Conservation (phyloP, 2,113 vertebrate genomes). For the Melospiza georgiana region DNA sequence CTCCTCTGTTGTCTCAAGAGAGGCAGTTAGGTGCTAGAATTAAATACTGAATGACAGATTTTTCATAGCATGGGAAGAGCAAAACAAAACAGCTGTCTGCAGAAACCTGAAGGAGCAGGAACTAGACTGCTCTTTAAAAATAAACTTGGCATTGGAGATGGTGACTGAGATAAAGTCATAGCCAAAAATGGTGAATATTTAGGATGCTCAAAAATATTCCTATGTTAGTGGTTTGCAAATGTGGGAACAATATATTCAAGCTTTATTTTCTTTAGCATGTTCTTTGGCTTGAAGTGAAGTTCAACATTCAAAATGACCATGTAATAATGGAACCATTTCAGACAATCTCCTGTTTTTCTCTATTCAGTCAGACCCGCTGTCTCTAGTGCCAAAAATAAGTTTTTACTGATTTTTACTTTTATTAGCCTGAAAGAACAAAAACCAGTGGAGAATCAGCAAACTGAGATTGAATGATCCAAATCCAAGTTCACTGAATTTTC, state of each 20-base stretch:
- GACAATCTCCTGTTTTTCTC: slow-evolving; percentile 31
- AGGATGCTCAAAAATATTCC: slow-evolving; percentile 58
- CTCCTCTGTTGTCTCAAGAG: slow-evolving; percentile 58
- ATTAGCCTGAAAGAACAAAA: not conserved
- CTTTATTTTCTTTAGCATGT: slow-evolving; percentile 66
- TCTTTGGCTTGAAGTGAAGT: slow-evolving; percentile 56
- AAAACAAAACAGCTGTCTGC: slow-evolving; percentile 64
- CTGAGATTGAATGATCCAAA: not conserved
- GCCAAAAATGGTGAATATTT: slow-evolving; percentile 64
- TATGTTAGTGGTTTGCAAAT: slow-evolving; percentile 71
- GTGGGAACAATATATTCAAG: slow-evolving; percentile 63
- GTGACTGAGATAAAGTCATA: slow-evolving; percentile 62
- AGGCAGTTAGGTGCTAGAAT: slow-evolving; percentile 60
- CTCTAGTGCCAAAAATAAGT: slow-evolving; percentile 34
- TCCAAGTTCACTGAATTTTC: not conserved
- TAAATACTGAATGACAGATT: slow-evolving; percentile 59
- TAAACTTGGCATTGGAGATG: slow-evolving; percentile 65
- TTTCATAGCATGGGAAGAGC: slow-evolving; percentile 61
- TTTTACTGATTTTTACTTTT: slow-evolving; percentile 47
- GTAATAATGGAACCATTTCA: slow-evolving; percentile 58
- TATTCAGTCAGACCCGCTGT: not conserved
- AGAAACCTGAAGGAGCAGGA: slow-evolving; percentile 64
- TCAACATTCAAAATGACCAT: slow-evolving; percentile 48
- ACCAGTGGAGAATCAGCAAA: not conserved
- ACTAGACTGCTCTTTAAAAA: slow-evolving; percentile 65